These are phyloP conservation scores for Lasioglossum oenotherae DNA, from an alignment of 2,888 invertebrate species.

Conservation along the genomic window DNA sequence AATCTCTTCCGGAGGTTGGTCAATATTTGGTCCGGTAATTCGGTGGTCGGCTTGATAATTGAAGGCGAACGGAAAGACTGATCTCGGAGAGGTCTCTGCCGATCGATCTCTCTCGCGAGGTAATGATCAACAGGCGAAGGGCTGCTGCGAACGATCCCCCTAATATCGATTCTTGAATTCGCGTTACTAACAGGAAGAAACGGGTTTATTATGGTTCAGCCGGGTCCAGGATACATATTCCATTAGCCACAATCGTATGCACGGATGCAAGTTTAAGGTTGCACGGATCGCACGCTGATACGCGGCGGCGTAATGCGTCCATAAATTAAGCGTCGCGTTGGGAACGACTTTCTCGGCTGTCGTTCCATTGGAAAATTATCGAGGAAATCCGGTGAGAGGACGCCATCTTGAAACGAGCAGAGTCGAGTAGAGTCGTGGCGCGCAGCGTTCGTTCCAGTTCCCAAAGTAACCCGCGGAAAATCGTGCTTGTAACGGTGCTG, in stretches of 20 bases:
- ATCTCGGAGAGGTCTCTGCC: conserved; percentile 23
- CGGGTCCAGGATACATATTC: neutral
- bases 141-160: neutral
- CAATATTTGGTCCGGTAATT: too few species aligned
- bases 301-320: conserved; percentile 37
- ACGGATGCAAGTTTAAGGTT: conserved; percentile 58
- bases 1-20: too few species aligned
- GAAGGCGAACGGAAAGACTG: too few species aligned
- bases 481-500: neutral
- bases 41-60: too few species aligned
- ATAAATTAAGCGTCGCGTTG: conserved; percentile 37
- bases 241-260: conserved; percentile 46
- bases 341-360: conserved; percentile 26
- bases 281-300: conserved; percentile 42
- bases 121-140: conserved; percentile 16
- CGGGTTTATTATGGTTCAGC: conserved; percentile 7
- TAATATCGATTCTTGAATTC: conserved; percentile 28
- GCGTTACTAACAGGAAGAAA: conserved; percentile 28
- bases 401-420: neutral
- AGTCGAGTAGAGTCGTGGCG: neutral
- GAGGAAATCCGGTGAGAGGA: neutral
- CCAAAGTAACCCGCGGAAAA: neutral
- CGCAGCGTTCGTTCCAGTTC: neutral
- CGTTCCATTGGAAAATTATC: conserved; percentile 14
- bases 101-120: neutral